Percentiles rank a stretch among this genome's conserved stretches.
phyloP scores from a whole-genome alignment of 2,113 vertebrate species.

The Hemicordylus capensis region DNA sequence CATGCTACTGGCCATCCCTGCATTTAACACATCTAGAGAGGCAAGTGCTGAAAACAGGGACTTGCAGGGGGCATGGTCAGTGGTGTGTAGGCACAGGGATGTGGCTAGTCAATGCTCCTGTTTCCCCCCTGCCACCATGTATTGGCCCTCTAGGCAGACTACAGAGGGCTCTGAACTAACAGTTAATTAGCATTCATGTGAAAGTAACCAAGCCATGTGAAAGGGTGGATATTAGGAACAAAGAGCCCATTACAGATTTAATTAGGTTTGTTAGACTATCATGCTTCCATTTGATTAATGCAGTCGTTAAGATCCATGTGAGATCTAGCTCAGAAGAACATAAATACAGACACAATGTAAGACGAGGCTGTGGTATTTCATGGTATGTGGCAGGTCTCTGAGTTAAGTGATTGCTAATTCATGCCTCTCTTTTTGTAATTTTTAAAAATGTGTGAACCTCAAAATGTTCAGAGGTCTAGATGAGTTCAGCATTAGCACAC shows the following conservation, averaged over 20 bases:
- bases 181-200: not conserved
- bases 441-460: not conserved
- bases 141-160: too few relatives aligned
- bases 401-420: not conserved
- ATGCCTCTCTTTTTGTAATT: not conserved
- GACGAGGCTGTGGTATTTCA: not conserved
- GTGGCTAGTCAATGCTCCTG: too few relatives aligned
- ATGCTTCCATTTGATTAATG: too few relatives aligned
- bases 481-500: conserved; percentile 25
- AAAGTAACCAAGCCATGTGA: too few relatives aligned
- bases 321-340: not conserved
- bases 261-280: too few relatives aligned
- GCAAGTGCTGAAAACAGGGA: too few relatives aligned
- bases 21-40: too few relatives aligned
- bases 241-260: not conserved
- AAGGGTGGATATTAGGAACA: not conserved
- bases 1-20: too few relatives aligned
- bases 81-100: too few relatives aligned
- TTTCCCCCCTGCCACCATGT: too few relatives aligned
- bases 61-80: too few relatives aligned
- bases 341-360: conserved; percentile 1
- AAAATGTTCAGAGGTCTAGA: conserved; percentile 28
- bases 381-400: not conserved
- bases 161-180: too few relatives aligned
- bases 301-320: not conserved